These are phyloP conservation scores for Indri indri DNA, from an alignment of 2,113 vertebrate genomes.

Conservation along the genomic window DNA sequence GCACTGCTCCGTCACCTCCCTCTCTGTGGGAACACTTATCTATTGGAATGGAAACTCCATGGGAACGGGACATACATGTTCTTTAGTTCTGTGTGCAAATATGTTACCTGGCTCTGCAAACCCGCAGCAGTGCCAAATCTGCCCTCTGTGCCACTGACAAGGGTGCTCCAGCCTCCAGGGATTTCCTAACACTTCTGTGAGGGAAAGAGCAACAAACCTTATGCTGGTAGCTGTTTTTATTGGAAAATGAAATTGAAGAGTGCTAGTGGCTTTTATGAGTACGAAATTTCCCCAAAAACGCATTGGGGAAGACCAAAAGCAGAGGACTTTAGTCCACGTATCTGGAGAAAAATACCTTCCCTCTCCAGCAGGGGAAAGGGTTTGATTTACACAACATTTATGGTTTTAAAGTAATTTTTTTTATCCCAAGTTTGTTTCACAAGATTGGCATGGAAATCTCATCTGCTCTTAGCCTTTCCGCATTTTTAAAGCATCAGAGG, in stretches of 20 bases:
- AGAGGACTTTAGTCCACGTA: not conserved
- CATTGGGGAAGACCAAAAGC: not conserved
- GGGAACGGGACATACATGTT: not conserved
- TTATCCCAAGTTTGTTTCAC: not conserved
- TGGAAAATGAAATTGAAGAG: not conserved
- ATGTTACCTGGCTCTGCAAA: not conserved
- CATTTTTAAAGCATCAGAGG: not conserved
- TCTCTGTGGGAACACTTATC: not conserved
- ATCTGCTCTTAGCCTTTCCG: not conserved
- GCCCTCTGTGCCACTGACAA: not conserved
- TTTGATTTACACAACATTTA: not conserved
- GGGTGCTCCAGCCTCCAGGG: not conserved
- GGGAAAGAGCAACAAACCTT: not conserved
- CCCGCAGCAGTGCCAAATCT: not conserved
- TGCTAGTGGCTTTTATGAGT: not conserved
- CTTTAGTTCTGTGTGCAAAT: not conserved
- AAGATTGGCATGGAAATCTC: not conserved
- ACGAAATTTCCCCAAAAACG: not conserved
- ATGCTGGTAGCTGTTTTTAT: not conserved
- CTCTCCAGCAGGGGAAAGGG: not conserved
- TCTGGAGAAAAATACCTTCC: not conserved
- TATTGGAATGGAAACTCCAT: not conserved
- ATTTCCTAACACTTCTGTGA: not conserved
- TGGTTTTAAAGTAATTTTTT: not conserved
- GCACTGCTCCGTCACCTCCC: not conserved